phyloP scores from a whole-genome alignment of 2,888 invertebrate genomes.

The Oscheius sp. region DNA sequence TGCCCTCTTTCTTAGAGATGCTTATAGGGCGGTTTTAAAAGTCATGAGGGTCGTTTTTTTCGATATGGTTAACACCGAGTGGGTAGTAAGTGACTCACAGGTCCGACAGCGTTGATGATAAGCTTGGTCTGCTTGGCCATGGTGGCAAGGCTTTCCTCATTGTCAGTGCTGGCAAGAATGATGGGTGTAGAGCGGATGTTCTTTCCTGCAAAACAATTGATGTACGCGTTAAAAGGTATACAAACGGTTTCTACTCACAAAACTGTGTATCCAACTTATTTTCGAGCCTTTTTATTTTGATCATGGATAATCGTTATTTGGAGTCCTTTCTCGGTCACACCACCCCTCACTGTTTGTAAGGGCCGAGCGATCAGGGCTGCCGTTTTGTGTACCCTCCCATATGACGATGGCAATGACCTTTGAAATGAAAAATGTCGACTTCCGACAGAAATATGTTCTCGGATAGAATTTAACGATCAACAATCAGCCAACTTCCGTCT shows the following conservation, averaged over 20 bases:
- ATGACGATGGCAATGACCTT: slow-evolving; percentile 15
- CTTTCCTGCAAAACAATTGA: slow-evolving; percentile 50
- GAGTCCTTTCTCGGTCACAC: not conserved
- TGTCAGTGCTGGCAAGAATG: slow-evolving; percentile 84
- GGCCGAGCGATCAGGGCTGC: slow-evolving; percentile 1
- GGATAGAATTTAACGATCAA: too few species aligned
- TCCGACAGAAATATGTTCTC: slow-evolving; percentile 2
- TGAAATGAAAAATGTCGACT: slow-evolving; percentile 13
- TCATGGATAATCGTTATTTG: not conserved
- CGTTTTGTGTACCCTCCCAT: slow-evolving; percentile 15
- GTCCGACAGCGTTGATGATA: slow-evolving; percentile 92
- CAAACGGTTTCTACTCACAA: not conserved
- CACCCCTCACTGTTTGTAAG: slow-evolving; percentile 24
- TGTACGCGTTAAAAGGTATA: too few species aligned
- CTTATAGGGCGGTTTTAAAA: slow-evolving; percentile 12
- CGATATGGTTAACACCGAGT: not conserved
- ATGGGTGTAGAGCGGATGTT: slow-evolving; percentile 77
- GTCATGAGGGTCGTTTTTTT: not conserved
- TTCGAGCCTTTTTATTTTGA: too few species aligned
- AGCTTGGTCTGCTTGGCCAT: slow-evolving; percentile 87
- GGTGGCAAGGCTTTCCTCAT: slow-evolving; percentile 81
- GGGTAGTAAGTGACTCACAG: slow-evolving; percentile 76
- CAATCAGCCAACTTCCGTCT: too few species aligned
- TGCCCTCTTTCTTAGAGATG: slow-evolving; percentile 13
- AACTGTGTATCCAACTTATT: too few species aligned